These are phyloP conservation scores for Coenobita brevimanus DNA, from an alignment of 1,140 invertebrate genomes.

Conservation along the genomic window DNA sequence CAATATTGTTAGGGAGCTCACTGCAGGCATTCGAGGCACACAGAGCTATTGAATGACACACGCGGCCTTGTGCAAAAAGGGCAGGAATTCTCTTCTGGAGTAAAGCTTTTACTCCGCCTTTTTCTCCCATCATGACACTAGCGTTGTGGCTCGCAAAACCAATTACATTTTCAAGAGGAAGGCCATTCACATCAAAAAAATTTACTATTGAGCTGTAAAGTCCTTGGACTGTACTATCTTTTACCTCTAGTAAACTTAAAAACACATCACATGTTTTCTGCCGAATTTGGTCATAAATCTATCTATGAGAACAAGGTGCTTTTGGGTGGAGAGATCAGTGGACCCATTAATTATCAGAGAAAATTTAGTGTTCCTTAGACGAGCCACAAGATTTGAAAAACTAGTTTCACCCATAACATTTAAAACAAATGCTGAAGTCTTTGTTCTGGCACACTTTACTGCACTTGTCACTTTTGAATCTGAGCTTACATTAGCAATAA, in stretches of 20 bases:
- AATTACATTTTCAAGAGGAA: slow-evolving; percentile 64
- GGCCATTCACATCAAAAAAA: slow-evolving; percentile 39
- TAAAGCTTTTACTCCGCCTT: slow-evolving; percentile 33
- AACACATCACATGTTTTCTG: slow-evolving; percentile 56
- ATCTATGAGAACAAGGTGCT: slow-evolving; percentile 40
- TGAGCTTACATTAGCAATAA: too few species aligned
- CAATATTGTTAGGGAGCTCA: too few species aligned
- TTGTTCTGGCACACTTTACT: slow-evolving; percentile 62
- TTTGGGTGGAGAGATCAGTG: slow-evolving; percentile 56
- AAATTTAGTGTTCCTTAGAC: slow-evolving; percentile 55
- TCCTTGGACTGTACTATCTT: slow-evolving; percentile 44
- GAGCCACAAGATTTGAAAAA: slow-evolving; percentile 35
- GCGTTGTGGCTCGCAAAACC: slow-evolving; percentile 61
- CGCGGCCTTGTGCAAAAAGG: slow-evolving; percentile 45
- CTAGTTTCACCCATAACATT: slow-evolving; percentile 54
- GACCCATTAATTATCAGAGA: slow-evolving; percentile 63
- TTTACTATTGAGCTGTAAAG: slow-evolving; percentile 35
- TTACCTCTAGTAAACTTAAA: slow-evolving; percentile 50
- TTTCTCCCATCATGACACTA: slow-evolving; percentile 52
- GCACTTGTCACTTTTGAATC: slow-evolving; percentile 34
- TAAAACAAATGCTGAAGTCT: slow-evolving; percentile 42
- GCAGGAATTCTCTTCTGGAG: slow-evolving; percentile 34
- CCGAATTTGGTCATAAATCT: slow-evolving; percentile 48
- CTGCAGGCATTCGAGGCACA: too few species aligned
- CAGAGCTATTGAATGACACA: too few species aligned